Evolutionary conservation across 1,140 invertebrate genomes (phyloP), one percentile per base, ranked within the genome.

Genomic region (Aphaenogaster ashmeadi): DNA sequence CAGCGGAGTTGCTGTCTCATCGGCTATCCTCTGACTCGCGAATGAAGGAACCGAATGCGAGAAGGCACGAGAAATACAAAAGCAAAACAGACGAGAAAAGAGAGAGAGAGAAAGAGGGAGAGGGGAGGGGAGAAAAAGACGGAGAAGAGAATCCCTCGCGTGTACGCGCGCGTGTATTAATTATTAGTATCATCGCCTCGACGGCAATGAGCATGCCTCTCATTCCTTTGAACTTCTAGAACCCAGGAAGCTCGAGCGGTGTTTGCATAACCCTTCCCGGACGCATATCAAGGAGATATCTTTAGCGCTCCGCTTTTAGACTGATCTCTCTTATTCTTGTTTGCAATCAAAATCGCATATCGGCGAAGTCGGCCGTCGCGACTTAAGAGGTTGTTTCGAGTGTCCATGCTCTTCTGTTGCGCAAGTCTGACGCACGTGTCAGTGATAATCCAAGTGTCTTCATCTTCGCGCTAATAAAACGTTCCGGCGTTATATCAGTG

Each of bases 1-100:
- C 79, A 87, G 81, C 85, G 60, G 89, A 87, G 69, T 74, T 74
- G 86, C 89, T 90, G 83, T 90, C 86, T 85, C 67, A 52, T 18
- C 44, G 74, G 52, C 74, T 75, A 52, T 69, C 54, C 36, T 69
- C 66, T 66, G 74, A 62, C 54, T 11, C 85, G 47, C 58, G 71
- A 52, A 41, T 62, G 69, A 44, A 41, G 56, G 8, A 80, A 21
- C 47, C 38, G 11, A 44, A 21, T 15, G 36, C 44, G 52, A 62
- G 79, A 27, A 44, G 50, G n/a, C 64, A 36, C 47, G 47, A 56
- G 41, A 38, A 54, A 13, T 38, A 33, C 27, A 36, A 66, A 60
- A 41, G 38, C 41, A 27, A 83, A 74, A 71, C 56, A 33, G 62
- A 15, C 13, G 41, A 44, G 38, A n/a, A 58, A 27, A 11, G 60